phyloP scores from a whole-genome alignment of 2,113 vertebrate species.

The Synchiropus splendidus region DNA sequence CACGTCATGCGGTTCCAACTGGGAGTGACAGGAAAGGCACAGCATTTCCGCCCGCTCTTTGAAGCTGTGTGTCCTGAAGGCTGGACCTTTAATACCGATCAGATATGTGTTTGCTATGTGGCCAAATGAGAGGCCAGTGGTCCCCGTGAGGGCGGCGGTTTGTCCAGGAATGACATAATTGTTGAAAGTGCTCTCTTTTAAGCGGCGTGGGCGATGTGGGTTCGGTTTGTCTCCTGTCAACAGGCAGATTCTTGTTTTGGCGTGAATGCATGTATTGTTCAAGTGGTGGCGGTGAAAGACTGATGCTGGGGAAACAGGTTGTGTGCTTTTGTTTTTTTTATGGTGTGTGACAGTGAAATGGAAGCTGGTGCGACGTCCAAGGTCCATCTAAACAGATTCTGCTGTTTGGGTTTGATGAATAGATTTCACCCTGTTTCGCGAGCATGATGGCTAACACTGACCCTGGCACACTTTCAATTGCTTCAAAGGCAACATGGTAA shows the following conservation, averaged over 20 bases:
- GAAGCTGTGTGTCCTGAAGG: slow-evolving; percentile 46
- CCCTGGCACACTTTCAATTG: too few species aligned
- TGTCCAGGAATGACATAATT: slow-evolving; percentile 20
- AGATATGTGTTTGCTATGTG: slow-evolving; percentile 25
- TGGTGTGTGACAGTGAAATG: too few species aligned
- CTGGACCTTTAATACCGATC: slow-evolving; percentile 43
- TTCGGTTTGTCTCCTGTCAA: slow-evolving; percentile 36
- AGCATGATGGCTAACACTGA: too few species aligned
- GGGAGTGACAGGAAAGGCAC: slow-evolving; percentile 65
- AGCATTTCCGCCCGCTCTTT: slow-evolving; percentile 59
- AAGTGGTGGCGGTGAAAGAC: slow-evolving; percentile 18
- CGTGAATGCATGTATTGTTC: slow-evolving; percentile 42
- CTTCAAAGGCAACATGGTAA: too few species aligned
- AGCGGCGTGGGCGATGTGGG: slow-evolving; percentile 18
- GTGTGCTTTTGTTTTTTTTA: too few species aligned
- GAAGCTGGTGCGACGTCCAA: too few species aligned
- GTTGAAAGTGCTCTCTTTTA: slow-evolving; percentile 30
- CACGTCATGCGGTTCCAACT: slow-evolving; percentile 42
- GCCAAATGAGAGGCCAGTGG: slow-evolving; percentile 35
- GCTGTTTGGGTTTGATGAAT: too few species aligned
- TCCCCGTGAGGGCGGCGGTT: slow-evolving; percentile 13
- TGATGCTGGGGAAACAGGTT: too few species aligned
- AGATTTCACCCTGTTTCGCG: too few species aligned
- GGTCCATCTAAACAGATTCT: too few species aligned
- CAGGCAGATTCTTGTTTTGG: slow-evolving; percentile 34